Evolutionary conservation across 2,113 vertebrate species (phyloP).

Genomic region (Actinemys pallida): DNA sequence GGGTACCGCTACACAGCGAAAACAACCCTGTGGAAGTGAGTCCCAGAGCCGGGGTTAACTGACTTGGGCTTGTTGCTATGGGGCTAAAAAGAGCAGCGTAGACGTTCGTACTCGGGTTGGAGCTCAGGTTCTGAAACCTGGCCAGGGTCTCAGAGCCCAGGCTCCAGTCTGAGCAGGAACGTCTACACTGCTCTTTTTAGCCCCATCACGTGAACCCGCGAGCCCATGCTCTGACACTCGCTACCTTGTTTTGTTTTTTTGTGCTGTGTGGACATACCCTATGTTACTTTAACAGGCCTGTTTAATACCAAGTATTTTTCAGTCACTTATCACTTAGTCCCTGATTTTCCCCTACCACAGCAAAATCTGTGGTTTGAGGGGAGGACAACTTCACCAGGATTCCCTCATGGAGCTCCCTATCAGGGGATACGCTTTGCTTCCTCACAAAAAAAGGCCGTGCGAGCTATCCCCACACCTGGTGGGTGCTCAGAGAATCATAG

Average conservation of each 20-base stretch:
- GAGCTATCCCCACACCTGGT: background rate
- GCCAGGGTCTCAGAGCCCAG: background rate
- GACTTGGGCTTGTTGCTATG: background rate
- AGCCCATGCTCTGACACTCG: background rate
- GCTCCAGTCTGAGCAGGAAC: background rate
- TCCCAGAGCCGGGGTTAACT: background rate
- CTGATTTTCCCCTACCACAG: background rate
- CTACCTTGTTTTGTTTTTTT: background rate
- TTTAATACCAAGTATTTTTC: background rate
- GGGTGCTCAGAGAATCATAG: background rate
- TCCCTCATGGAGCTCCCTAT: background rate
- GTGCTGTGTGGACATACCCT: background rate
- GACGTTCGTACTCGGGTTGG: background rate
- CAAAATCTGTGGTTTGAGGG: accelerated
- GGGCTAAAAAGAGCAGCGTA: background rate
- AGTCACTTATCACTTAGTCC: background rate
- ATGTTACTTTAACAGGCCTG: background rate
- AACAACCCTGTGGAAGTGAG: background rate
- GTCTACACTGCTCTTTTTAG: background rate
- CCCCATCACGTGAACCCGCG: background rate
- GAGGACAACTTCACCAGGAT: accelerated
- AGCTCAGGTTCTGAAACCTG: background rate
- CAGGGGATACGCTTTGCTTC: accelerated
- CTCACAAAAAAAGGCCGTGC: background rate
- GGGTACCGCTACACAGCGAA: background rate